Conservation (phyloP, 1,140 invertebrate genomes). For the Pantala flavescens region DNA sequence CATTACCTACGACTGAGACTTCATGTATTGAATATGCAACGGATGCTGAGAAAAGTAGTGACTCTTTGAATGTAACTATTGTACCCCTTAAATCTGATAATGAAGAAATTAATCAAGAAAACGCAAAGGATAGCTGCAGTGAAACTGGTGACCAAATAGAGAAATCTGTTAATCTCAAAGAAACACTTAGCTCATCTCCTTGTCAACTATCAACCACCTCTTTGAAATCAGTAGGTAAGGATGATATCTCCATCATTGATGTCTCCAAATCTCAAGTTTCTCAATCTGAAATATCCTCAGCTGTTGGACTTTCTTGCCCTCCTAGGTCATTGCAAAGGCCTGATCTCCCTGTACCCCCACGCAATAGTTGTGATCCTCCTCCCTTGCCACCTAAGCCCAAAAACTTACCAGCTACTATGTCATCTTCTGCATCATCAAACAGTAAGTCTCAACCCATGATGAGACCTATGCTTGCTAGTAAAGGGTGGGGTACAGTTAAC, state of each 20-base stretch:
- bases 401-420: slow-evolving; percentile 28
- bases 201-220: background rate
- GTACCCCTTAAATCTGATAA: background rate
- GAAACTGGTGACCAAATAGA: background rate
- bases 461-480: background rate
- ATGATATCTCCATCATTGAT: background rate
- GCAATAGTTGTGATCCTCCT: slow-evolving; percentile 34
- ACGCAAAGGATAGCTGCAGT: background rate
- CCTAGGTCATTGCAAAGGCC: slow-evolving; percentile 20
- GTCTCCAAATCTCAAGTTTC: slow-evolving; percentile 21
- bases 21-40: background rate
- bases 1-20: background rate
- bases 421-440: background rate
- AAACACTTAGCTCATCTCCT: background rate
- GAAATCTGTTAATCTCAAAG: background rate
- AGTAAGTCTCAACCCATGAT: background rate
- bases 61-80: background rate
- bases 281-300: slow-evolving; percentile 34
- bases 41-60: background rate
- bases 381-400: slow-evolving; percentile 38
- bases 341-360: slow-evolving; percentile 19
- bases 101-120: background rate
- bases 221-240: background rate
- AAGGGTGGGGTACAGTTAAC: background rate
- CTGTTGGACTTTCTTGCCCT: slow-evolving; percentile 30